Base-by-base conservation (phyloP, 2,113 vertebrate genomes). In the Vulpes ferrilata region DNA sequence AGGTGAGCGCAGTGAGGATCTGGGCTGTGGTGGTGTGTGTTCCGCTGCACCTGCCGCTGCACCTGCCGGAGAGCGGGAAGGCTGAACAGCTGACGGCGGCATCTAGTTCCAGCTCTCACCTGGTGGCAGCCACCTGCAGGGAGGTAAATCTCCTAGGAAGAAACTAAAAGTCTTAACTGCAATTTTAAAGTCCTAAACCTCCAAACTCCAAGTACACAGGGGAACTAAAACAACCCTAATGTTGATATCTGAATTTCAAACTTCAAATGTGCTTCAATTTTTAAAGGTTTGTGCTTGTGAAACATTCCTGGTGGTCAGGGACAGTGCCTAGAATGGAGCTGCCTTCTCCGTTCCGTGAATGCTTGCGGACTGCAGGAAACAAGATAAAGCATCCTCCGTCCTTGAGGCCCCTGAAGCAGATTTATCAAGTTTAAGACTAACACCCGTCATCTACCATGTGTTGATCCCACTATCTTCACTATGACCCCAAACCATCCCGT, bases 1-100 rank as follows among this genome's bases (percentile, higher is more conserved):
- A 65, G 88, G n/a, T 94, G 73, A 71, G 94, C 87, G 57, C 97
- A 95, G 97, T 76, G 59, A 97, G 96, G 59, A 64, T 85, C 90
- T 2, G 2, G 80, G 83, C 88, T 98, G 43, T 6, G 22, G 80
- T 0, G 10, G 62, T 51, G 69, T 76, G 78, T 90, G 23, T 91
- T 88, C 55, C 73, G 80, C 64, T 67, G 90, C 95, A 96, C 92
- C 94, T 96, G 95, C 64, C 90, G 76, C 35, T 35, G 35, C 35
- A 35, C 35, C 35, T 35, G 35, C 35, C 35, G 35, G 57, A 57
- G 9, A 92, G 62, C 71, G 84, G 76, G 64, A 69, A 97, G 60
- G 4, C 80, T 60, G 53, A 92, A 67, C 90, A 93, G 87, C 83
- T 95, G 90, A 92, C 23, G 16, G 51, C 64, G 93, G 51, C 11